Evolutionary conservation across 2,888 invertebrate species (phyloP).

Genomic region (Mellilla xanthometata): DNA sequence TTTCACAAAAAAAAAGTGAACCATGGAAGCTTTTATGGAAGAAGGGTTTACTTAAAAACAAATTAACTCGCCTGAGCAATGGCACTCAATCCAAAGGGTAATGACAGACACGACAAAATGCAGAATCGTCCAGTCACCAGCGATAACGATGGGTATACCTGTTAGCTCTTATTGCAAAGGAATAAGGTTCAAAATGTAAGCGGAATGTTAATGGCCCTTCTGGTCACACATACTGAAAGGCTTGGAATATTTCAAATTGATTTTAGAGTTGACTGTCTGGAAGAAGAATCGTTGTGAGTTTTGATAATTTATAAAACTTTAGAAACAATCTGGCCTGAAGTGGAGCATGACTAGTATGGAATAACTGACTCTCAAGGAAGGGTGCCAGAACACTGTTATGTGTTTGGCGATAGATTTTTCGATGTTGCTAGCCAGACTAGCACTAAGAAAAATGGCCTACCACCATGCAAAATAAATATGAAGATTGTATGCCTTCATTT

Average conservation of each 20-base stretch:
- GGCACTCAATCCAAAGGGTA: conserved; percentile 56
- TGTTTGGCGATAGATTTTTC: no score
- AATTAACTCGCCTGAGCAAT: conserved; percentile 52
- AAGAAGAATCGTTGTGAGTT: no score
- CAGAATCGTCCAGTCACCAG: conserved; percentile 66
- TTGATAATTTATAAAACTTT: no score
- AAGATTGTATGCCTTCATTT: no score
- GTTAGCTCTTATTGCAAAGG: conserved; percentile 1
- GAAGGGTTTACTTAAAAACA: conserved; percentile 73
- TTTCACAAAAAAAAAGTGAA: neutral
- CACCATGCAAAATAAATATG: no score
- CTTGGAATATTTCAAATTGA: conserved; percentile 38
- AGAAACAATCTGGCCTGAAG: no score
- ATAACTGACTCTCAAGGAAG: no score
- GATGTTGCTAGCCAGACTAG: no score
- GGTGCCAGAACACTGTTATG: no score
- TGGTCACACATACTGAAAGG: conserved; percentile 32
- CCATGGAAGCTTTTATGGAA: conserved; percentile 13
- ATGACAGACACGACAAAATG: conserved; percentile 50
- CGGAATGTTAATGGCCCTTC: neutral
- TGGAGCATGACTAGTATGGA: no score
- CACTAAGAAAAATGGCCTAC: no score
- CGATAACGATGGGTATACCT: conserved; percentile 59
- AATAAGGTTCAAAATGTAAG: conserved; percentile 2
- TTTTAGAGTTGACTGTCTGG: conserved; percentile 32